phyloP scores from a whole-genome alignment of 2,888 invertebrate genomes.

The Synergus laeviventris region DNA sequence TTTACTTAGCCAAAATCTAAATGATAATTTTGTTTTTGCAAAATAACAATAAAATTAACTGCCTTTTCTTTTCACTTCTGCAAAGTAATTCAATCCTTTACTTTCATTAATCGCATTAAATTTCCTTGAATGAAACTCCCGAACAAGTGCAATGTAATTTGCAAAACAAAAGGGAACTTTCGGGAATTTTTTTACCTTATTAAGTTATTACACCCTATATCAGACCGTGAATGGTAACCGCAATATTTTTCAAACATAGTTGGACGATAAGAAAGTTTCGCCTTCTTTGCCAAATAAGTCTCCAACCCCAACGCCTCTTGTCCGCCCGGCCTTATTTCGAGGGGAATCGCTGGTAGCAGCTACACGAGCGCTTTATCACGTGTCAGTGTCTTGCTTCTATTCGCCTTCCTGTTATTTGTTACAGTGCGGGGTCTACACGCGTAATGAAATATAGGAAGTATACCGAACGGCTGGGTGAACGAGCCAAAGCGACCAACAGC shows the following conservation, averaged over 20 bases:
- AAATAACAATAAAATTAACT: no score
- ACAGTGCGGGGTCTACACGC: conserved; percentile 59
- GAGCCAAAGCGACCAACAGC: conserved; percentile 36
- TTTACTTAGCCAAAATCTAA: no score
- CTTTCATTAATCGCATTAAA: not conserved
- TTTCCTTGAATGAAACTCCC: not conserved
- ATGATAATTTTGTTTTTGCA: no score
- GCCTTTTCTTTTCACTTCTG: no score
- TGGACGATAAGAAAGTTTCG: conserved; percentile 54
- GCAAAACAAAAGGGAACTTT: not conserved
- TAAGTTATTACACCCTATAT: not conserved
- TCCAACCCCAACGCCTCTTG: not conserved
- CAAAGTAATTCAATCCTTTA: no score
- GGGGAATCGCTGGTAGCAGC: conserved; percentile 14
- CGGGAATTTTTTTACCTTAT: not conserved
- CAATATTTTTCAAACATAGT: conserved; percentile 54
- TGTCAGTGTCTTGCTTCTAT: conserved; percentile 58
- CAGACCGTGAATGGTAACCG: conserved; percentile 54
- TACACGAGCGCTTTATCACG: conserved; percentile 55
- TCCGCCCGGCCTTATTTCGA: not conserved
- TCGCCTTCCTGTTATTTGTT: conserved; percentile 63
- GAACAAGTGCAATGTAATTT: not conserved
- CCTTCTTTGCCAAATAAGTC: conserved; percentile 46
- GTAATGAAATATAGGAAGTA: conserved; percentile 65
- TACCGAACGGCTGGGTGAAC: conserved; percentile 42